Percentiles rank a stretch among this genome's conserved stretches.
These are phyloP conservation scores for Asbolus verrucosus DNA, from an alignment of 1,140 invertebrate genomes.

Conservation along the genomic window DNA sequence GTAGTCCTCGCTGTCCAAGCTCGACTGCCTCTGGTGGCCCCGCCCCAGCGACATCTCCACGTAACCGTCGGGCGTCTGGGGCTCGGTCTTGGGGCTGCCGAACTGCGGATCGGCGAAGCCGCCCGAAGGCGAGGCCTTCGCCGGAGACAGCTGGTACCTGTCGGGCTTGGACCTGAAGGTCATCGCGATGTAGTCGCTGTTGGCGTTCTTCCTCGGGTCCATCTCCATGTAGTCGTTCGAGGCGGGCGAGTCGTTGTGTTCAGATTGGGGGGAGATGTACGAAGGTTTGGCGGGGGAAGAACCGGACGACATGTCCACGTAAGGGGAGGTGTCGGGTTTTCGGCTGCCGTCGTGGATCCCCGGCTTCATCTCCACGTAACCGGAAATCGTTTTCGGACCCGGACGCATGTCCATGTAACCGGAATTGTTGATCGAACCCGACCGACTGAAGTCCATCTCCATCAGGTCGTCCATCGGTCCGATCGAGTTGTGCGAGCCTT, in stretches of 20 bases:
- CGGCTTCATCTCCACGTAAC: slow-evolving; percentile 72
- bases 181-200: slow-evolving; percentile 53
- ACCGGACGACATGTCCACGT: slow-evolving; percentile 66
- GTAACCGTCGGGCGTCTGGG: slow-evolving; percentile 68
- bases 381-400: slow-evolving; percentile 58
- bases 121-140: slow-evolving; percentile 40
- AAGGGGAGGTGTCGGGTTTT: slow-evolving; percentile 52
- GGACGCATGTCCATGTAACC: slow-evolving; percentile 70
- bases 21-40: slow-evolving; percentile 56
- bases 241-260: slow-evolving; percentile 26
- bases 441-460: slow-evolving; percentile 80
- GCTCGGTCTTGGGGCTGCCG: slow-evolving; percentile 4
- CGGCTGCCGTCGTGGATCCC: too few species aligned
- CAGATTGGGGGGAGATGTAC: slow-evolving; percentile 3
- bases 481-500: slow-evolving; percentile 72
- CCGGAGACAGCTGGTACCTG: slow-evolving; percentile 51
- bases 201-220: slow-evolving; percentile 55
- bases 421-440: slow-evolving; percentile 61
- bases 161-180: slow-evolving; percentile 61
- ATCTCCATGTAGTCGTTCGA: slow-evolving; percentile 66
- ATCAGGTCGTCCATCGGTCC: slow-evolving; percentile 82
- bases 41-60: slow-evolving; percentile 71
- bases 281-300: slow-evolving; percentile 47
- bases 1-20: slow-evolving; percentile 61
- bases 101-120: background rate